phyloP scores from a whole-genome alignment of 1,140 invertebrate genomes.

The Helicoverpa zea region DNA sequence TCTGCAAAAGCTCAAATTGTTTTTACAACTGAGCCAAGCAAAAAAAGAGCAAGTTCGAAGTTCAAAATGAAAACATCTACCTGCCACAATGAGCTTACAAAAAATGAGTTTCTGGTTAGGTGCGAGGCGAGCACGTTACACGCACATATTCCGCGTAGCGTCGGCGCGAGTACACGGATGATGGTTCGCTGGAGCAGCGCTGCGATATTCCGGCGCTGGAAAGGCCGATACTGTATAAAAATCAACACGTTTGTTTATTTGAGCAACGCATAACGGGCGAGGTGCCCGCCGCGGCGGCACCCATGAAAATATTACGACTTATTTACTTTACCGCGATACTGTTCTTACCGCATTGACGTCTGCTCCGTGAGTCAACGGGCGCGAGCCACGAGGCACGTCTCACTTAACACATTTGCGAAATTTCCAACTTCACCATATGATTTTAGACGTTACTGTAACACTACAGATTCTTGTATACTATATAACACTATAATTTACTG shows the following conservation, averaged over 20 bases:
- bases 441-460: conserved; percentile 7
- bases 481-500: no score
- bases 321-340: conserved; percentile 82
- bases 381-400: conserved; percentile 58
- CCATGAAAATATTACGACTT: conserved; percentile 84
- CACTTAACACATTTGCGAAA: conserved; percentile 50
- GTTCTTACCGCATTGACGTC: conserved; percentile 78
- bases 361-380: conserved; percentile 70
- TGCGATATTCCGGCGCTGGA: conserved; percentile 59
- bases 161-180: conserved; percentile 28
- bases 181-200: conserved; percentile 65
- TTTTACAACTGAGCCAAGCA: background rate
- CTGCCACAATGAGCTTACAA: conserved; percentile 5
- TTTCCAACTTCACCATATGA: conserved; percentile 50
- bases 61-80: background rate
- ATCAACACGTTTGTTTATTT: conserved; percentile 80
- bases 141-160: conserved; percentile 17
- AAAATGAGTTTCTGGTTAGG: conserved; percentile 27
- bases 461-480: background rate
- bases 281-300: conserved; percentile 73
- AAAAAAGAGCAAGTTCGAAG: background rate
- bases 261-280: conserved; percentile 63
- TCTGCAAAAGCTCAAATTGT: background rate
- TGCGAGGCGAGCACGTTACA: background rate
- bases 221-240: conserved; percentile 81